Base-by-base conservation (phyloP, 2,888 invertebrate genomes). In the Muscina levida region DNA sequence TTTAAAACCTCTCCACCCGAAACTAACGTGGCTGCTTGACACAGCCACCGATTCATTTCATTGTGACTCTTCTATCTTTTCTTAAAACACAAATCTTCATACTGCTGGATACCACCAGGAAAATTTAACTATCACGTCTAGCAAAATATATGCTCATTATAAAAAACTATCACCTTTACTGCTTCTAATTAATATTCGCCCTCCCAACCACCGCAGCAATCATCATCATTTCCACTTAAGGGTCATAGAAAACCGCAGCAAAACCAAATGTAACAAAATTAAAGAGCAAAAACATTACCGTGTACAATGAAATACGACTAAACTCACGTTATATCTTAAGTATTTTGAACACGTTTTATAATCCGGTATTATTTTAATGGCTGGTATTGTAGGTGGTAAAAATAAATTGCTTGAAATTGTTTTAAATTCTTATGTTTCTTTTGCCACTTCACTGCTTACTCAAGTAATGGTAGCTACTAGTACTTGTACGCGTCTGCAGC, bases 321-420 rank as follows among this genome's bases (percentile, higher is more conserved):
- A 53, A 1, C 11, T 13, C 22, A 5, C 24, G 11, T 53, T 62
- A 62, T 46, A 17, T 37, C 37, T 59, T 31, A 46, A 37, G 42
- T 19, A 53, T 62, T 65, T 72, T 72, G 71, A 68, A 48, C 57
- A 71, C 59, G 71, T 71, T 59, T 71, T 71, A 59, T 71, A 71
- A 71, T 71, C 57, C 46, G 31, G 42, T 68, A 68, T 72, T 51
- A 62, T 72, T 66, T 56, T 66, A 73, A 73, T 73, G 56, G 66
- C 15, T 57, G 62, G 39, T 62, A 66, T 56, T 66, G 42, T 66
- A 66, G 53, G 73, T 73, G 73, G 56, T 66, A 56, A 44, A 85
- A 84, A 86, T 85, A 86, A 86, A 87, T 87, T 83, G 84, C 83
- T 71, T 62, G 82, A 86, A 83, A 87, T 86, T 86, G 86, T 85